A percentile compares a stretch with the other conserved stretches of the same genome.
Evolutionary conservation across 1,140 invertebrate species (phyloP).

Genomic region (Cydia amplana): DNA sequence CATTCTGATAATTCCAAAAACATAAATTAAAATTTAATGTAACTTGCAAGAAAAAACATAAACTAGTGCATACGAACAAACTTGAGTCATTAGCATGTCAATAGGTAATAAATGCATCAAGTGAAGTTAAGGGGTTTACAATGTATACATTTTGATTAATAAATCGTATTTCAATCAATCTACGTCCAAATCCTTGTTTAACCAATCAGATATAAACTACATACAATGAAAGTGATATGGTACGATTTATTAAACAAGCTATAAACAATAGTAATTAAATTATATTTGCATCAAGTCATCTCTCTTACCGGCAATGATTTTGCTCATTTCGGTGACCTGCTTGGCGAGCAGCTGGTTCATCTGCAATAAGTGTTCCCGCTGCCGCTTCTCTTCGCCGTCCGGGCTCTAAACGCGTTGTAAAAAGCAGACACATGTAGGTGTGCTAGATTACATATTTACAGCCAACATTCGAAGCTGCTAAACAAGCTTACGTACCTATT

Average conservation of each 20-base stretch:
- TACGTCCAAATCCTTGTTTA: background rate
- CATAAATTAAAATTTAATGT: constrained; percentile 6
- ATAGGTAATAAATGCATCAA: constrained; percentile 25
- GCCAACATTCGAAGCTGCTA: constrained; percentile 73
- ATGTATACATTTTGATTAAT: background rate
- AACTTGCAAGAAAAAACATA: constrained; percentile 22
- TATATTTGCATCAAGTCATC: background rate
- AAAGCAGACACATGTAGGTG: constrained; percentile 63
- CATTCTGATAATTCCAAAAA: constrained; percentile 33
- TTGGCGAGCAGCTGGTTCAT: constrained; percentile 95
- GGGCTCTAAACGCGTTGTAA: constrained; percentile 78
- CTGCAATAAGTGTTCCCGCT: constrained; percentile 91
- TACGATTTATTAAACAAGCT: constrained; percentile 30
- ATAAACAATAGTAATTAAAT: constrained; percentile 32
- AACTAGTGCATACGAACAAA: background rate
- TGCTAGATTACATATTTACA: constrained; percentile 62
- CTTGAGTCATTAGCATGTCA: constrained; percentile 24
- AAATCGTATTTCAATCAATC: constrained; percentile 33
- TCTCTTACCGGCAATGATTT: constrained; percentile 92
- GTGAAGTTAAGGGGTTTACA: constrained; percentile 24
- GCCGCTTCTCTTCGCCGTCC: constrained; percentile 90
- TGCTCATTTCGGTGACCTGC: constrained; percentile 96
- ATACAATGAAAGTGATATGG: too few relatives aligned
- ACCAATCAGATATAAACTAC: background rate
- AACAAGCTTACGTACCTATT: constrained; percentile 43